A percentile compares a stretch with the other conserved stretches of the same genome.
phyloP scores from a whole-genome alignment of 2,797 vertebrate genomes.

The Gephyroberyx darwinii region DNA sequence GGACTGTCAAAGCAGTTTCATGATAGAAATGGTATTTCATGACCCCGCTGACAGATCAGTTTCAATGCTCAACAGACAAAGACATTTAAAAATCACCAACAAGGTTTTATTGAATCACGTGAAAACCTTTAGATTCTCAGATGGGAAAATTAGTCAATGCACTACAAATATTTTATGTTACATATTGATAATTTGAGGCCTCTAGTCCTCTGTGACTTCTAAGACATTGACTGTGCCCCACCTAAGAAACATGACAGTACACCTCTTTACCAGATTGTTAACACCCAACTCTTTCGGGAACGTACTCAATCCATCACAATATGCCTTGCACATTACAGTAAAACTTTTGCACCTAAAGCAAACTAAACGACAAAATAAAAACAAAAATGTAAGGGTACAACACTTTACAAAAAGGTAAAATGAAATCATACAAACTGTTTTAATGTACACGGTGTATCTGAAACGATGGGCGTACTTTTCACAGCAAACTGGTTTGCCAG shows the following conservation, averaged over 20 bases:
- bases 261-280: conserved; percentile 47
- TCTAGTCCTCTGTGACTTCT: conserved; percentile 42
- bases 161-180: conserved; percentile 81
- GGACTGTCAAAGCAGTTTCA: not conserved
- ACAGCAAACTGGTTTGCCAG: conserved; percentile 71
- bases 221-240: conserved; percentile 51
- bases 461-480: conserved; percentile 70
- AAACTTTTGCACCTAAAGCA: conserved; percentile 80
- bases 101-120: conserved; percentile 74
- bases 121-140: conserved; percentile 69
- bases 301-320: conserved; percentile 79
- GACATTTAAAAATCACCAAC: conserved; percentile 76
- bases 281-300: conserved; percentile 57
- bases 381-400: conserved; percentile 73
- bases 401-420: conserved; percentile 81
- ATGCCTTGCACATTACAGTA: conserved; percentile 84
- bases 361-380: conserved; percentile 74
- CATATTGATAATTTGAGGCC: conserved; percentile 58
- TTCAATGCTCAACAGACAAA: conserved; percentile 20
- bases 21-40: not conserved
- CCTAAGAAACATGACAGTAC: conserved; percentile 59
- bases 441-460: conserved; percentile 81
- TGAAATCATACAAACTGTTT: conserved; percentile 79
- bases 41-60: no score
- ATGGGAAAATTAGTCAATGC: conserved; percentile 73